phyloP scores from a whole-genome alignment of 2,113 vertebrate species.

The Lepus europaeus region DNA sequence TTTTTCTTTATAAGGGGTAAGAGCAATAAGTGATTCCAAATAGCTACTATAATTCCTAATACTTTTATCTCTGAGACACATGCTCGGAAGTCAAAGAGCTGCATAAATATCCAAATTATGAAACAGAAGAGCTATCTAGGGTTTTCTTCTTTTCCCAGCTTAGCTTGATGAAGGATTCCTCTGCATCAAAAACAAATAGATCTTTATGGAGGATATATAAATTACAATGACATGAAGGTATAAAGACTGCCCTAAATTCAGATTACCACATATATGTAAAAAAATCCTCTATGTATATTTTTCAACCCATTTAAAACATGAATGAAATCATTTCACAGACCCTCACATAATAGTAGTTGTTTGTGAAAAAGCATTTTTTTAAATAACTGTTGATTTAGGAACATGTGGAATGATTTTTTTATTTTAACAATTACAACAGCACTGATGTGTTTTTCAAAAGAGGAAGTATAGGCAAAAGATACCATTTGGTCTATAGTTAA shows the following conservation, averaged over 20 bases:
- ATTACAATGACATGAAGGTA: neutral
- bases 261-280: neutral
- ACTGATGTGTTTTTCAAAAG: neutral
- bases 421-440: neutral
- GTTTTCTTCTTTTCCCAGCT: neutral
- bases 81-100: neutral
- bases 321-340: neutral
- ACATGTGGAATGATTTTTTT: neutral
- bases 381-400: neutral
- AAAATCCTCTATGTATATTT: neutral
- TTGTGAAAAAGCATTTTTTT: neutral
- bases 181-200: neutral
- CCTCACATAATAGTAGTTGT: neutral
- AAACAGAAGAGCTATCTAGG: neutral
- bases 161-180: neutral
- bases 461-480: neutral
- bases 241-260: neutral
- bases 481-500: neutral
- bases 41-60: neutral
- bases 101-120: neutral
- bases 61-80: neutral
- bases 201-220: neutral
- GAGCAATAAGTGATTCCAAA: neutral
- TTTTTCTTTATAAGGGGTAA: constrained; percentile 16
- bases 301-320: neutral